Percentiles rank a stretch among this genome's conserved stretches.
phyloP scores from a whole-genome alignment of 2,113 vertebrate genomes.

The Anoura caudifer region DNA sequence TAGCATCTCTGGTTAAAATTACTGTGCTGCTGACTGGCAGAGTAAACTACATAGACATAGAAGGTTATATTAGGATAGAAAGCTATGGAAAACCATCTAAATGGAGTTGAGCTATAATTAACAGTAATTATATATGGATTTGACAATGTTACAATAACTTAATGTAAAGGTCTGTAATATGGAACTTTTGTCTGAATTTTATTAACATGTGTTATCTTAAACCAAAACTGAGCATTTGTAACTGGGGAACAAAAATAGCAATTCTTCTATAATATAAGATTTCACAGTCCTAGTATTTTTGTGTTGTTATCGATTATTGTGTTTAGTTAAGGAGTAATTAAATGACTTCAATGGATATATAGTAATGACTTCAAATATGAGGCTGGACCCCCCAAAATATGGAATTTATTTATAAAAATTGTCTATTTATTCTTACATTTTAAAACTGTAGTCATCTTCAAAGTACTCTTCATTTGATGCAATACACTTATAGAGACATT shows the following conservation, averaged over 20 bases:
- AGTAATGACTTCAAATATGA: background rate
- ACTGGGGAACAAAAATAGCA: background rate
- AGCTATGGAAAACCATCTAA: background rate
- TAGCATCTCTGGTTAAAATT: constrained; percentile 19
- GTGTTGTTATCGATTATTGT: background rate
- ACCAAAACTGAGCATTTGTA: background rate
- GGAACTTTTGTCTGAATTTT: background rate
- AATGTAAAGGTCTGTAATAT: background rate
- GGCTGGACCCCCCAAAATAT: too few relatives aligned
- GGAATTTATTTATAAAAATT: too few relatives aligned
- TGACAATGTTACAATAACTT: background rate
- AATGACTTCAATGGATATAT: background rate
- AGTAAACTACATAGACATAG: background rate
- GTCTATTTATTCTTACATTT: too few relatives aligned
- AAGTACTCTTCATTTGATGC: too few relatives aligned
- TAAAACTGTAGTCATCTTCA: too few relatives aligned
- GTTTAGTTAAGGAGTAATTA: background rate
- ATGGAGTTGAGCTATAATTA: background rate
- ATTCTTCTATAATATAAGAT: background rate
- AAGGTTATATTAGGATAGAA: background rate
- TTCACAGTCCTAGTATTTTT: background rate
- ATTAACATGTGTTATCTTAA: background rate
- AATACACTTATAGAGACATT: too few relatives aligned
- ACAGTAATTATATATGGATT: background rate
- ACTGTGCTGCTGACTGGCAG: background rate